Evolutionary conservation across 2,888 invertebrate genomes (phyloP).

Genomic region (Tenthredo notha): DNA sequence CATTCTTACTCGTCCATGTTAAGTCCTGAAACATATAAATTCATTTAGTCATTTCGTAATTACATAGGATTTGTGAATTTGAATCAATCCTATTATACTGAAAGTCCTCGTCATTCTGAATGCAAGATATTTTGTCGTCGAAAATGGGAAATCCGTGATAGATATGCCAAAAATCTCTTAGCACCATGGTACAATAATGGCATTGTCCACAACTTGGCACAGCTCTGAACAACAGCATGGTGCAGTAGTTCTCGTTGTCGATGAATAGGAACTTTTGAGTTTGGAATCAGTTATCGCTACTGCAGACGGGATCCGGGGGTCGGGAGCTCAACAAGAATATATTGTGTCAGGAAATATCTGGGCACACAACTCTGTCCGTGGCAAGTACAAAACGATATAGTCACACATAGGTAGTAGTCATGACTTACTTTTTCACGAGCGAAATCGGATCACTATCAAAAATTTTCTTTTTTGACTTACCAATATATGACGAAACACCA

Average conservation of each 20-base stretch:
- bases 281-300: constrained; percentile 15
- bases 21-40: constrained; percentile 63
- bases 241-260: not conserved
- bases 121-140: not conserved
- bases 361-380: not conserved
- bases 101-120: not conserved
- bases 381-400: not conserved
- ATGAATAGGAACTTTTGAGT: constrained; percentile 10
- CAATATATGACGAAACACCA: too few species aligned
- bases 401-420: not conserved
- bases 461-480: not conserved
- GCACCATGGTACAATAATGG: not conserved
- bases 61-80: not conserved
- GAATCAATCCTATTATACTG: too few species aligned
- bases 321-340: not conserved
- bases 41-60: not conserved
- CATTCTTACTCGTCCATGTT: constrained; percentile 73
- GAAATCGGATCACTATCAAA: not conserved
- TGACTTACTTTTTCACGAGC: not conserved
- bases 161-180: not conserved
- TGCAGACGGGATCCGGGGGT: not conserved
- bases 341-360: not conserved
- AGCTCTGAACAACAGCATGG: not conserved
- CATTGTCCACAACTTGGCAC: not conserved
- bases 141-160: not conserved